phyloP scores from a whole-genome alignment of 2,797 vertebrate genomes.

The Sarcoramphus papa region DNA sequence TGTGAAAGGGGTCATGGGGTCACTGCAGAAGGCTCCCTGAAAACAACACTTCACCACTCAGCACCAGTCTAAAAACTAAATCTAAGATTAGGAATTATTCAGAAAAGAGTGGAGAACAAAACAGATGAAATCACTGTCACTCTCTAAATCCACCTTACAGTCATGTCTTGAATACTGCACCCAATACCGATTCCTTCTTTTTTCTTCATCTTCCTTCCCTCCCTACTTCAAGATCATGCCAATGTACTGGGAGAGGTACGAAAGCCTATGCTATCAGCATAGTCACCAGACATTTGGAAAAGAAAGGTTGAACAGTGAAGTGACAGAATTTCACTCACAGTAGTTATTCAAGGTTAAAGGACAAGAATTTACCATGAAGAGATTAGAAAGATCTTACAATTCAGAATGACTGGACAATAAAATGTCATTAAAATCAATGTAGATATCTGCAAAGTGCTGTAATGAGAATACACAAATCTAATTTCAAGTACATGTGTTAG shows the following conservation, averaged over 20 bases:
- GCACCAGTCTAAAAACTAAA: neutral
- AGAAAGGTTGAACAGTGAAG: neutral
- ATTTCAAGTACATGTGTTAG: neutral
- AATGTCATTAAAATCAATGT: neutral
- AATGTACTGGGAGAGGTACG: neutral
- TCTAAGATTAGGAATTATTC: neutral
- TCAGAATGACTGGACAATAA: neutral
- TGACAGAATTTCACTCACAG: neutral
- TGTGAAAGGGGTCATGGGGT: neutral
- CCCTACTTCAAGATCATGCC: neutral
- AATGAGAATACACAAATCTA: slow-evolving; percentile 14
- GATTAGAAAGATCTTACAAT: neutral
- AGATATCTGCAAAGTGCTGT: neutral
- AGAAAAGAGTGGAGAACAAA: neutral
- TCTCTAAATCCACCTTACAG: neutral
- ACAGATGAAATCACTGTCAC: neutral
- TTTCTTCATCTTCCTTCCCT: neutral
- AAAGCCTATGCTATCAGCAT: neutral
- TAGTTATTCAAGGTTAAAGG: neutral
- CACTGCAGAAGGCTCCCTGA: neutral
- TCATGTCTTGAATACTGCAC: neutral
- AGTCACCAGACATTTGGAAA: neutral
- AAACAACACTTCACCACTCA: neutral
- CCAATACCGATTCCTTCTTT: neutral
- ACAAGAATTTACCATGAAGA: neutral